phyloP scores from a whole-genome alignment of 1,140 invertebrate genomes.

The Macrotrachela quadricornifera region DNA sequence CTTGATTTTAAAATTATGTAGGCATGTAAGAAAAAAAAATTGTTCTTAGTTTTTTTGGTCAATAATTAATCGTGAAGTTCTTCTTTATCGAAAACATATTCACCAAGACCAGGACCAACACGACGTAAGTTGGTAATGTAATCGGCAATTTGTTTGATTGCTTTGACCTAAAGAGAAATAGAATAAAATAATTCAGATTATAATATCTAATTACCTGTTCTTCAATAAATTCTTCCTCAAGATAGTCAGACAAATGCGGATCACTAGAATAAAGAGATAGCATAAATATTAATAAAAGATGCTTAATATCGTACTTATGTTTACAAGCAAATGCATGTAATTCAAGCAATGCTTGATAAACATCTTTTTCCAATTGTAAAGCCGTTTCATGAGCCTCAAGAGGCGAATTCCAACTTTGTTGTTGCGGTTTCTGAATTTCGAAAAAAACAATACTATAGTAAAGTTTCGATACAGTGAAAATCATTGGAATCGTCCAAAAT shows the following conservation, averaged over 20 bases:
- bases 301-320: not conserved
- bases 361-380: conserved; percentile 3
- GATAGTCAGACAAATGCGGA: not conserved
- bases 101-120: conserved; percentile 5
- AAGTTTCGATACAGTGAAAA: too few relatives aligned
- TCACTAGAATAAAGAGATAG: not conserved
- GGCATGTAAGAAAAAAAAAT: too few relatives aligned
- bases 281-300: too few relatives aligned
- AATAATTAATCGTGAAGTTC: too few relatives aligned
- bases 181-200: too few relatives aligned
- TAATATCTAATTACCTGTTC: not conserved
- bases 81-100: conserved; percentile 6
- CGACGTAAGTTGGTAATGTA: conserved; percentile 2
- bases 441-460: conserved; percentile 17
- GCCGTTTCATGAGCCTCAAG: not conserved
- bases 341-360: conserved; percentile 1
- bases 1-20: too few relatives aligned
- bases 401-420: not conserved
- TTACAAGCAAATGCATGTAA: not conserved
- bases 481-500: too few relatives aligned
- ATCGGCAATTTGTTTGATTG: conserved; percentile 2
- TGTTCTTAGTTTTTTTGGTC: too few relatives aligned
- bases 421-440: conserved; percentile 18
- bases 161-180: not conserved
- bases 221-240: conserved; percentile 1